phyloP scores from a whole-genome alignment of 2,113 vertebrate genomes.

The Labeo rohita region DNA sequence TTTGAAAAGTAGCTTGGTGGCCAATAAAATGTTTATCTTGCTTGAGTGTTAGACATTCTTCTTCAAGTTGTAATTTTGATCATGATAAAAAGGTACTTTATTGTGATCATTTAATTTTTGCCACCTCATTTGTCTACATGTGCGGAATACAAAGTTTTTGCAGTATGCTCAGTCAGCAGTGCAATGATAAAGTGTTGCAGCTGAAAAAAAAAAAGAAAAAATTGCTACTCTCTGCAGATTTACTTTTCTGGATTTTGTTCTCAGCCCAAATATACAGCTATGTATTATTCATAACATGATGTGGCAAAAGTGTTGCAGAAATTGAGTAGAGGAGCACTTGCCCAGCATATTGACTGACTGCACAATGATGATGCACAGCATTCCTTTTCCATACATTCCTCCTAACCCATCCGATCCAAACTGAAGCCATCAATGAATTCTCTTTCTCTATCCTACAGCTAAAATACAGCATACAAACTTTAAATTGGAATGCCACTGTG shows the following conservation, averaged over 20 bases:
- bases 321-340: not conserved
- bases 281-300: slow-evolving; percentile 32
- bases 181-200: slow-evolving; percentile 26
- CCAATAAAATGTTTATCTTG: not conserved
- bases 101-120: not conserved
- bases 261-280: slow-evolving; percentile 13
- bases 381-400: not conserved
- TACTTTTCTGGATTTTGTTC: slow-evolving; percentile 24
- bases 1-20: not conserved
- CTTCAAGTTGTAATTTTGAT: not conserved
- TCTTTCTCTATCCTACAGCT: not conserved
- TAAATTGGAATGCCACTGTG: not conserved
- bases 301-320: slow-evolving; percentile 14
- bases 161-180: not conserved
- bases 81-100: not conserved
- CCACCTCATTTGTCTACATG: not conserved
- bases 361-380: slow-evolving; percentile 13
- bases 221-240: not conserved
- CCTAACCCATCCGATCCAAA: not conserved
- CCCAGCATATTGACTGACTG: slow-evolving; percentile 24
- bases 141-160: not conserved
- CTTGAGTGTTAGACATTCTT: not conserved
- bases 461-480: not conserved
- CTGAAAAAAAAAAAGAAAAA: not conserved
- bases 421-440: not conserved